Conservation (phyloP, 2,113 vertebrate genomes). For the Tautogolabrus adspersus region DNA sequence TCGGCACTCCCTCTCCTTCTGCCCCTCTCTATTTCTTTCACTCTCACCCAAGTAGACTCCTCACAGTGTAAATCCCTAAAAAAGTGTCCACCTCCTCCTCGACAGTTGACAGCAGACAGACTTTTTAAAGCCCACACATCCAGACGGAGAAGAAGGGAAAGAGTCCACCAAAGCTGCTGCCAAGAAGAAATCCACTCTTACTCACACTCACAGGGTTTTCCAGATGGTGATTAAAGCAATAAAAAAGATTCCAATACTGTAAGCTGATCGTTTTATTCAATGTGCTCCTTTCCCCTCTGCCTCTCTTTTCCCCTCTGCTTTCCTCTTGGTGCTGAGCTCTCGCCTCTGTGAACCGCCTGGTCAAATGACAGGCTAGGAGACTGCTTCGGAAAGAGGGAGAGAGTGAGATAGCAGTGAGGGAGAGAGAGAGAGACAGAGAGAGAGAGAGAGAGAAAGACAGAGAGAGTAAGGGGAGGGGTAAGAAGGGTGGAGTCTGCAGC, state of each 20-base stretch:
- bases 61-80: slow-evolving; percentile 74
- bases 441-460: slow-evolving; percentile 31
- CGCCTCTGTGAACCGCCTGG: slow-evolving; percentile 81
- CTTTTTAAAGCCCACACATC: slow-evolving; percentile 60
- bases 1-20: slow-evolving; percentile 63
- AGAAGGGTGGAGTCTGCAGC: slow-evolving; percentile 82
- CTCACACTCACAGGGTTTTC: slow-evolving; percentile 8
- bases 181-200: slow-evolving; percentile 58
- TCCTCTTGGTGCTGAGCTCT: slow-evolving; percentile 74
- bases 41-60: slow-evolving; percentile 62
- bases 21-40: background rate
- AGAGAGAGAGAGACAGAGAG: slow-evolving; percentile 36
- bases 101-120: slow-evolving; percentile 37
- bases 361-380: slow-evolving; percentile 83
- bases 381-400: slow-evolving; percentile 63
- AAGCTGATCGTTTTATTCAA: slow-evolving; percentile 49
- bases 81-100: slow-evolving; percentile 43
- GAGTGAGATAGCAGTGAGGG: slow-evolving; percentile 55
- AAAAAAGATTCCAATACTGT: slow-evolving; percentile 54
- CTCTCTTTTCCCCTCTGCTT: slow-evolving; percentile 57
- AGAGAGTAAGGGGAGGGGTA: slow-evolving; percentile 71
- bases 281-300: slow-evolving; percentile 45
- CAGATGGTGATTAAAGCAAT: slow-evolving; percentile 28
- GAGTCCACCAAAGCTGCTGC: slow-evolving; percentile 62
- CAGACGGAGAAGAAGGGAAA: slow-evolving; percentile 35